Percentiles rank a stretch among this genome's conserved stretches.
These are phyloP conservation scores for Trissoscelio sp. DNA, from an alignment of 2,888 invertebrate species.

Conservation along the genomic window DNA sequence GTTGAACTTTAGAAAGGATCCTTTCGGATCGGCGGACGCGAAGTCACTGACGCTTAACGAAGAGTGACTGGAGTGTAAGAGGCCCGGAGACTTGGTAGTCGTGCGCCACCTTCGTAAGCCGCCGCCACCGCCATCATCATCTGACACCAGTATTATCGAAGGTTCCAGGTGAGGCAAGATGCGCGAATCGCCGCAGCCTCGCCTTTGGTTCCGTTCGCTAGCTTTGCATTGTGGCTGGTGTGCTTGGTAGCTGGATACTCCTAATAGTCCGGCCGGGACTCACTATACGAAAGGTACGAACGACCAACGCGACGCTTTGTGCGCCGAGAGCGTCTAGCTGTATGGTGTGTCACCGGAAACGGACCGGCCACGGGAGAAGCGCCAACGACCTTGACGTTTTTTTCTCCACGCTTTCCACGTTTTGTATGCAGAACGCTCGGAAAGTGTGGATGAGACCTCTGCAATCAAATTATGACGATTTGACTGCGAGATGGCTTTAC, in stretches of 20 bases:
- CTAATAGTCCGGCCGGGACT: constrained; percentile 2
- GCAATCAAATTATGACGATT: constrained; percentile 11
- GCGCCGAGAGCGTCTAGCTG: constrained; percentile 22
- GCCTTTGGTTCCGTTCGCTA: constrained; percentile 63
- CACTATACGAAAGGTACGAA: constrained; percentile 62
- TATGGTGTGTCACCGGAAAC: constrained; percentile 63
- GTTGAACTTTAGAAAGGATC: constrained; percentile 73
- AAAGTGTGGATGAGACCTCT: constrained; percentile 13
- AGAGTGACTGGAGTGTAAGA: constrained; percentile 80
- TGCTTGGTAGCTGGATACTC: constrained; percentile 70
- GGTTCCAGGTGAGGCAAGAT: constrained; percentile 63
- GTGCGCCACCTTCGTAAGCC: constrained; percentile 69
- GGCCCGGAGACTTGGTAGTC: constrained; percentile 74
- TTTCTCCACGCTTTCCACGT: constrained; percentile 68
- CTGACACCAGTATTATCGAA: constrained; percentile 66
- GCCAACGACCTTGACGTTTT: constrained; percentile 80
- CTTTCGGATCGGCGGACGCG: constrained; percentile 82
- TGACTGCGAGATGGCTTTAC: neutral
- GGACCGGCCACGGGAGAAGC: constrained; percentile 75
- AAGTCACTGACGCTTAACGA: constrained; percentile 82
- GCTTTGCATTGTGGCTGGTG: constrained; percentile 73
- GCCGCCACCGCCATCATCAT: constrained; percentile 68
- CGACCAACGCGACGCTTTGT: constrained; percentile 9
- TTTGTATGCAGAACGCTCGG: constrained; percentile 46
- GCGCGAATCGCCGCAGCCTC: constrained; percentile 60